Percentiles rank a stretch among this genome's conserved stretches.
phyloP scores from a whole-genome alignment of 2,797 vertebrate species.

The Clamator glandarius region DNA sequence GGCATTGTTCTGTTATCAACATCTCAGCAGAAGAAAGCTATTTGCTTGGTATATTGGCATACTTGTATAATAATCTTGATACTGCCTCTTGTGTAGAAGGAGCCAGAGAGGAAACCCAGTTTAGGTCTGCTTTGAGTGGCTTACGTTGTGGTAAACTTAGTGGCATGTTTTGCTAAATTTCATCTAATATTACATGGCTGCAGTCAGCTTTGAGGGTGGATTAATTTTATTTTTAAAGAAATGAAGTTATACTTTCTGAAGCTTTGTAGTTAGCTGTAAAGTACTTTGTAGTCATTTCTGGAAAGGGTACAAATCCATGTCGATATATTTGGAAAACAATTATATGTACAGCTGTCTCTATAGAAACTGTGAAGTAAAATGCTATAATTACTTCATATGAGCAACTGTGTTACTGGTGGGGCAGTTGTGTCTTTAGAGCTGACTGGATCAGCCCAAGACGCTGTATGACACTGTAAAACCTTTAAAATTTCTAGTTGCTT shows the following conservation, averaged over 20 bases:
- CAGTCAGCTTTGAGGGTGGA: neutral
- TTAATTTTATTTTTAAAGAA: neutral
- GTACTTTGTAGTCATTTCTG: neutral
- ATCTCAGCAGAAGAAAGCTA: neutral
- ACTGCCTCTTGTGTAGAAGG: neutral
- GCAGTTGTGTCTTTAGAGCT: neutral
- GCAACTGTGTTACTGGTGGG: neutral
- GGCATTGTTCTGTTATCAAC: neutral
- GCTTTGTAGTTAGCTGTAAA: neutral
- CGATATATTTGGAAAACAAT: neutral
- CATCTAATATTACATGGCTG: neutral
- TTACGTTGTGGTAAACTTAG: neutral
- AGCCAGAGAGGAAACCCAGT: too few species aligned
- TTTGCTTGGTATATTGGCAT: neutral
- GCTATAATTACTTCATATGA: neutral
- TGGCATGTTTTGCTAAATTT: neutral
- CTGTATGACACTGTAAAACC: neutral
- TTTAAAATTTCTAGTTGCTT: neutral
- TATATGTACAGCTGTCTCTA: neutral
- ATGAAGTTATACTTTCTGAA: neutral
- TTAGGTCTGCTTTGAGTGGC: neutral
- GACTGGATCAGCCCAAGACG: neutral
- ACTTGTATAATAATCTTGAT: neutral
- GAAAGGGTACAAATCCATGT: neutral
- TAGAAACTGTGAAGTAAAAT: constrained; percentile 10